A percentile compares a stretch with the other conserved stretches of the same genome.
Conservation (phyloP, 1,140 invertebrate species). For the Stenopsyche tienmushanensis region DNA sequence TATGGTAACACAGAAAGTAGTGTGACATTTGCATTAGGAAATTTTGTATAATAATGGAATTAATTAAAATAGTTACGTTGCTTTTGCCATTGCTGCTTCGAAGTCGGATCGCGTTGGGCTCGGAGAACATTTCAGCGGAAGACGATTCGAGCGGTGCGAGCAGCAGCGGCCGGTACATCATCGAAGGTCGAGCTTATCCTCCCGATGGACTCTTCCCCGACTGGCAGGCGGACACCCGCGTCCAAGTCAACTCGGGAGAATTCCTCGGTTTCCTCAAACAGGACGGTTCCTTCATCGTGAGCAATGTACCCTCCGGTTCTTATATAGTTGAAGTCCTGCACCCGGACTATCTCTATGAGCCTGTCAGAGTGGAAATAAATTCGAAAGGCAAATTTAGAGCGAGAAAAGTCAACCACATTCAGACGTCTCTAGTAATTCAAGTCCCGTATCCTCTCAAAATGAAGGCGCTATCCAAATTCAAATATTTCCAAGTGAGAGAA, state of each 20-base stretch:
- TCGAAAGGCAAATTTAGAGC: constrained; percentile 95
- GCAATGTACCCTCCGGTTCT: constrained; percentile 89
- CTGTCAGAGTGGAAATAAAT: constrained; percentile 92
- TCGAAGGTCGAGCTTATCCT: constrained; percentile 81
- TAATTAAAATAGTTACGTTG: too few relatives aligned
- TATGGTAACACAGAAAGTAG: too few relatives aligned
- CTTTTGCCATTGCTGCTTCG: too few relatives aligned
- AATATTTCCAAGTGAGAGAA: constrained; percentile 92
- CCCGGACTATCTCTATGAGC: constrained; percentile 89
- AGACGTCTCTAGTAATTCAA: constrained; percentile 84
- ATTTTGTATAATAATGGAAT: too few relatives aligned
- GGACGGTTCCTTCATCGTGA: constrained; percentile 91
- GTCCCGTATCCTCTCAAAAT: constrained; percentile 90
- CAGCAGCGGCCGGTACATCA: constrained; percentile 59
- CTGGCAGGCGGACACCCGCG: constrained; percentile 76
- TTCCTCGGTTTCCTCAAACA: constrained; percentile 84
- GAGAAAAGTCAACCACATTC: constrained; percentile 91
- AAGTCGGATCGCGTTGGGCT: too few relatives aligned
- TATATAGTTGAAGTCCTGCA: constrained; percentile 93
- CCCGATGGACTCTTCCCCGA: constrained; percentile 62
- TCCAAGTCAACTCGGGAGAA: constrained; percentile 86
- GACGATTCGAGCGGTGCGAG: too few relatives aligned
- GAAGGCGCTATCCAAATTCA: constrained; percentile 75
- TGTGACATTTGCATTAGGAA: too few relatives aligned
- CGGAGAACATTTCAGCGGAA: too few relatives aligned